These are phyloP conservation scores for Drosophila albomicans DNA, from an alignment of 1,140 invertebrate species.

Conservation along the genomic window DNA sequence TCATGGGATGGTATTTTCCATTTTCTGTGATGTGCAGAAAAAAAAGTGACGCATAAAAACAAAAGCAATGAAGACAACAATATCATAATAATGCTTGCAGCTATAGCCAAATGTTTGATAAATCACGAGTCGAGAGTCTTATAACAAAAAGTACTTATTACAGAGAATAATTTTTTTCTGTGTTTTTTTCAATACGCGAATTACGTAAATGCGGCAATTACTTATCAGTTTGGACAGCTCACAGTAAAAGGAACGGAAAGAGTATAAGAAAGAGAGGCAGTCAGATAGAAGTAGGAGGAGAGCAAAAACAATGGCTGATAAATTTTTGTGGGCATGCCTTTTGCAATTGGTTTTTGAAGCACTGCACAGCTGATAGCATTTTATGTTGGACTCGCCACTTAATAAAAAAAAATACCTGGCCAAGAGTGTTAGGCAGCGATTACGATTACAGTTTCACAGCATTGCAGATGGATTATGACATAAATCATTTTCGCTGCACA, in stretches of 20 bases:
- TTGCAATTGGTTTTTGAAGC: constrained; percentile 49
- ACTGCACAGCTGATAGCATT: constrained; percentile 10
- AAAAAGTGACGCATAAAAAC: constrained; percentile 11
- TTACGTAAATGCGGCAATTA: constrained; percentile 49
- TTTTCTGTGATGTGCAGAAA: neutral
- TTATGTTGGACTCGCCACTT: constrained; percentile 19
- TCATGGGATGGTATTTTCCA: neutral
- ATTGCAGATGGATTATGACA: constrained; percentile 19
- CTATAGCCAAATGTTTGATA: constrained; percentile 26
- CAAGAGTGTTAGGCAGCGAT: neutral
- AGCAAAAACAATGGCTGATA: constrained; percentile 44
- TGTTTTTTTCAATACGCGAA: constrained; percentile 9
- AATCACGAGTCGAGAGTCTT: constrained; percentile 20
- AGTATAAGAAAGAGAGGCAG: neutral
- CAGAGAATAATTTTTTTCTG: constrained; percentile 1
- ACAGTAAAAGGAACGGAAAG: constrained; percentile 18
- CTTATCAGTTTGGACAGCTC: constrained; percentile 34
- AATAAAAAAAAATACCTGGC: constrained; percentile 16
- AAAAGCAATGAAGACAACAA: neutral
- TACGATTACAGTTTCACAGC: constrained; percentile 6
- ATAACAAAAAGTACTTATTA: constrained; percentile 16
- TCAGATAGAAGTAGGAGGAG: neutral
- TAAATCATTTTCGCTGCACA: neutral
- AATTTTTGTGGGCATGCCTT: constrained; percentile 46
- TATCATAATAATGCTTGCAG: neutral